These are phyloP conservation scores for Lophura nycthemera DNA, from an alignment of 2,113 vertebrate species.

Conservation along the genomic window DNA sequence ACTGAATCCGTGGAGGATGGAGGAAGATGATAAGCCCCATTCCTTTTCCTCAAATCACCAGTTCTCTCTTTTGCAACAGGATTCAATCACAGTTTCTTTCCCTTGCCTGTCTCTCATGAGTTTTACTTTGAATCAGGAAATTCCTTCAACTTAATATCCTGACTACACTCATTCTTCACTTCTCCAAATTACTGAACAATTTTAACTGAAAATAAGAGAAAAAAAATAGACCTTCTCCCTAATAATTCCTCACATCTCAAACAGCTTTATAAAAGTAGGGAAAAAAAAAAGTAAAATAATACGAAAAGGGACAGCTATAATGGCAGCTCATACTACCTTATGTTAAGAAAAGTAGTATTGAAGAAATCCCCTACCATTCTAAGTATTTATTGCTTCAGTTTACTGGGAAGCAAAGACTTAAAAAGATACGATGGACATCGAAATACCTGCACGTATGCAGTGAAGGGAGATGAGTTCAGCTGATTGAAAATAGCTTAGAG, in stretches of 20 bases:
- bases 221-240: neutral
- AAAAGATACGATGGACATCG: neutral
- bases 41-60: neutral
- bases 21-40: neutral
- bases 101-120: neutral
- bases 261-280: neutral
- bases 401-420: neutral
- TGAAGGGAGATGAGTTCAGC: neutral
- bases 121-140: neutral
- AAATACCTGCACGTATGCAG: neutral
- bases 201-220: neutral
- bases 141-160: neutral
- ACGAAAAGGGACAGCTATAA: neutral
- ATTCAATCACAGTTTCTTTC: neutral
- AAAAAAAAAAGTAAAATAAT: too few relatives aligned
- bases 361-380: neutral
- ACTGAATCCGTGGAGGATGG: neutral
- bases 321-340: neutral
- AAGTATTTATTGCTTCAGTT: neutral
- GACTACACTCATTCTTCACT: neutral
- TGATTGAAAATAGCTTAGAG: neutral
- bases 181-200: neutral
- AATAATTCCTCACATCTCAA: neutral
- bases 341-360: neutral
- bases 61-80: neutral